Percentiles rank a stretch among this genome's conserved stretches.
Conservation (phyloP, 2,797 vertebrate species). For the Clarias laeviceps region DNA sequence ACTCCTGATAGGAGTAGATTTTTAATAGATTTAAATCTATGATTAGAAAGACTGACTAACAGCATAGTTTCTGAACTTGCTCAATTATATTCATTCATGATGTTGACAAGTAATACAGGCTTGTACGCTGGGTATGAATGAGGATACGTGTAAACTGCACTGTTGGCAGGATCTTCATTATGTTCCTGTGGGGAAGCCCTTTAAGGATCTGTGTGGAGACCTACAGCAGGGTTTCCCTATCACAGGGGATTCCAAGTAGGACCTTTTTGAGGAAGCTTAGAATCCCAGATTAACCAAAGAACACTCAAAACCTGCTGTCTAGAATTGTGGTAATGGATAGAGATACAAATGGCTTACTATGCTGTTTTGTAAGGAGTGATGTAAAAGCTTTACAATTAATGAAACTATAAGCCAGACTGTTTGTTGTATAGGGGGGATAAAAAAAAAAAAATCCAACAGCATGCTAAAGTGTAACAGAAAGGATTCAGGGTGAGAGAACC, state of each 20-base stretch:
- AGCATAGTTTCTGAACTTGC: not conserved
- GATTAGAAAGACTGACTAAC: not conserved
- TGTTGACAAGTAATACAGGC: not conserved
- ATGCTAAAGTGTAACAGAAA: not conserved
- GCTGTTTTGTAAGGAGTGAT: not conserved
- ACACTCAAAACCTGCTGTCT: not conserved
- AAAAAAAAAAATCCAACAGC: not conserved
- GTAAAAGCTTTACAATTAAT: not conserved
- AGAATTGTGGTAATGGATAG: not conserved
- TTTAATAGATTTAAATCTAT: not conserved
- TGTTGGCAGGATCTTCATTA: not conserved
- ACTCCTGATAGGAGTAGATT: not conserved
- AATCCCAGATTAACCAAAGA: not conserved
- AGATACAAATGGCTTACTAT: not conserved
- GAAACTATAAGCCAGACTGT: not conserved
- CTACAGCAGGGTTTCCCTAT: not conserved
- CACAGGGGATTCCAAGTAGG: not conserved
- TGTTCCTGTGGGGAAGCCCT: slow-evolving; percentile 20
- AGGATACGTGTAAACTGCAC: not conserved
- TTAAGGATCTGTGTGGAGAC: not conserved
- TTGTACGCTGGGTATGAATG: not conserved
- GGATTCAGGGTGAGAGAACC: slow-evolving; percentile 7
- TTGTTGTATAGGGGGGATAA: not conserved
- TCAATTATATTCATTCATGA: not conserved
- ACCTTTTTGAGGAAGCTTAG: slow-evolving; percentile 2